These are phyloP conservation scores for Bambusicola thoracicus DNA, from an alignment of 2,113 vertebrate genomes.

Conservation along the genomic window DNA sequence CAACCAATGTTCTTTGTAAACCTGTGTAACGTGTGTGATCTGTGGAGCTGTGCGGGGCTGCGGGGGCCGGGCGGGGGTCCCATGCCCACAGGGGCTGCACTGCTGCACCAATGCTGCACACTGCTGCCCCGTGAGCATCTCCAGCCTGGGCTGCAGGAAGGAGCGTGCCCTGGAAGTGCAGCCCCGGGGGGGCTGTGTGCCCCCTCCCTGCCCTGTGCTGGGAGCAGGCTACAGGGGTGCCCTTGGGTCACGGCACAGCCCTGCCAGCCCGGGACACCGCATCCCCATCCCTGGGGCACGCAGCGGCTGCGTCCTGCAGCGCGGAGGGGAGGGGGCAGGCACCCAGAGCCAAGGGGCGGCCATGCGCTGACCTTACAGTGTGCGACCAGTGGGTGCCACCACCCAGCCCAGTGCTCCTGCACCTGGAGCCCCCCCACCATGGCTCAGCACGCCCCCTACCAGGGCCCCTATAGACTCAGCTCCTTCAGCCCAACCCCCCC, in stretches of 20 bases:
- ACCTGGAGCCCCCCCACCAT: not conserved
- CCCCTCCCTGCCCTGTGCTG: not conserved
- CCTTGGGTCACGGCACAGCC: not conserved
- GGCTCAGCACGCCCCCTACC: not conserved
- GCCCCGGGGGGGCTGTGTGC: rapidly evolving
- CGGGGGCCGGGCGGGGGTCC: rapidly evolving
- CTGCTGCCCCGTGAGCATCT: not conserved
- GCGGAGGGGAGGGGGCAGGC: not conserved
- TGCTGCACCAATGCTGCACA: rapidly evolving
- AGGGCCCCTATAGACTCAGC: not conserved
- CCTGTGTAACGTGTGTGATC: constrained; percentile 24
- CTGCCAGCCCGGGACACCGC: not conserved
- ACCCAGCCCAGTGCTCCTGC: constrained; percentile 16
- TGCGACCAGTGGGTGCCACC: not conserved
- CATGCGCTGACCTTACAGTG: too few species aligned
- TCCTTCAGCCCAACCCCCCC: not conserved
- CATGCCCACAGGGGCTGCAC: too few species aligned
- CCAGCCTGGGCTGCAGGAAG: not conserved
- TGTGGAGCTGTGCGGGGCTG: not conserved
- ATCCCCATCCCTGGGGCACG: not conserved
- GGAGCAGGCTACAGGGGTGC: not conserved
- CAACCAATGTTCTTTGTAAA: constrained; percentile 52
- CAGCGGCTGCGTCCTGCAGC: not conserved
- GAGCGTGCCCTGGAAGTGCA: not conserved
- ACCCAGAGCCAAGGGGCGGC: not conserved